Evolutionary conservation across 1,140 invertebrate species (phyloP).

Genomic region (Nasonia giraulti): DNA sequence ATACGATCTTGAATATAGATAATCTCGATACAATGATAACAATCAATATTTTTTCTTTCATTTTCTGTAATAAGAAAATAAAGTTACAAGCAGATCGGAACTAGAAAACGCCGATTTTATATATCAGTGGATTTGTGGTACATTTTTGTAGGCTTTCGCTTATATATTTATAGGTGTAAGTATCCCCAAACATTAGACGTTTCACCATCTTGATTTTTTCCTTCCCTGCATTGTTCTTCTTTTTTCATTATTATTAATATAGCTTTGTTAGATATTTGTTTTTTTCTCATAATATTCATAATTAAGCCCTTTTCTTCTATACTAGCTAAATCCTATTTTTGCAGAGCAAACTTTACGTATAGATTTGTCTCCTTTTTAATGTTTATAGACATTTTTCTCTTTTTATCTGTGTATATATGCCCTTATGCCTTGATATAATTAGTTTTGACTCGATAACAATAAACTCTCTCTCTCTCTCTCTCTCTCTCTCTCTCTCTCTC

Average conservation of each 20-base stretch:
- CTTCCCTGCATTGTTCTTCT: background rate
- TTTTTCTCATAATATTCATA: slow-evolving; percentile 7
- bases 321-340: slow-evolving; percentile 25
- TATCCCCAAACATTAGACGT: background rate
- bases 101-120: slow-evolving; percentile 38
- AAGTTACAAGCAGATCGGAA: slow-evolving; percentile 45
- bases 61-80: slow-evolving; percentile 48
- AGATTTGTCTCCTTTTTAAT: slow-evolving; percentile 6
- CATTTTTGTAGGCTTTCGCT: slow-evolving; percentile 17
- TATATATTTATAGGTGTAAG: background rate
- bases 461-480: background rate
- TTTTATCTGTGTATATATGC: slow-evolving; percentile 23
- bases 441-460: slow-evolving; percentile 10
- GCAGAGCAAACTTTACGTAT: slow-evolving; percentile 32
- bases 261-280: slow-evolving; percentile 10
- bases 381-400: background rate
- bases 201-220: background rate
- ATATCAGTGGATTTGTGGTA: slow-evolving; percentile 12
- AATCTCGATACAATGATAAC: slow-evolving; percentile 43
- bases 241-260: background rate
- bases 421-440: background rate
- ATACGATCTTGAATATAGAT: slow-evolving; percentile 40
- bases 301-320: slow-evolving; percentile 30
- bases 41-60: slow-evolving; percentile 40
- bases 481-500: background rate